Evolutionary conservation across 2,797 vertebrate genomes (phyloP).

Genomic region (Acrossocheilus wenchowensis): DNA sequence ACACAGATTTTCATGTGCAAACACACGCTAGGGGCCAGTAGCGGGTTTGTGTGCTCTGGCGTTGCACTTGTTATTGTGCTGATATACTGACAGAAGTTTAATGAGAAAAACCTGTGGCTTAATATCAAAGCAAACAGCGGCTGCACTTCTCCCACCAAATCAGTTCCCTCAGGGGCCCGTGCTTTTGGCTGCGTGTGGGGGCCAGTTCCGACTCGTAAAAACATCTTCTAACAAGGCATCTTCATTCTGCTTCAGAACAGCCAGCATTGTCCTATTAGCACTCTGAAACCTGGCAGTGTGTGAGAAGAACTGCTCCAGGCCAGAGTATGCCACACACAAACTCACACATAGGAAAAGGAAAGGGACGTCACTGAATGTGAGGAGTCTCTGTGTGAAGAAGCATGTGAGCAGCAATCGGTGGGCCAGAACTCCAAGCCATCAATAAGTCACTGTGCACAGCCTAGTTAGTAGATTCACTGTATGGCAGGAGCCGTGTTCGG

Average conservation of each 20-base stretch:
- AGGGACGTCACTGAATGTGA: constrained; percentile 19
- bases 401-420: background rate
- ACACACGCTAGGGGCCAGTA: constrained; percentile 16
- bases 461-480: background rate
- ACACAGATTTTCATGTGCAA: constrained; percentile 39
- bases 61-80: constrained; percentile 55
- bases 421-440: background rate
- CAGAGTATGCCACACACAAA: constrained; percentile 61
- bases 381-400: constrained; percentile 23
- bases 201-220: constrained; percentile 35
- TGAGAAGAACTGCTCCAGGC: constrained; percentile 63
- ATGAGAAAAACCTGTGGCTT: constrained; percentile 61
- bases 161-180: background rate
- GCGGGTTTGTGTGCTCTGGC: constrained; percentile 39
- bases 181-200: constrained; percentile 37
- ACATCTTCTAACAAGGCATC: constrained; percentile 39
- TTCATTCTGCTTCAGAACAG: constrained; percentile 35
- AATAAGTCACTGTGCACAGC: constrained; percentile 10
- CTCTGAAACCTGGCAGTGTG: constrained; percentile 65
- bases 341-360: constrained; percentile 9
- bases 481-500: background rate
- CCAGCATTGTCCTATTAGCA: constrained; percentile 59
- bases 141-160: constrained; percentile 23
- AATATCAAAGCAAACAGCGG: constrained; percentile 60
- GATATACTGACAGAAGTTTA: constrained; percentile 54